A percentile compares a stretch with the other conserved stretches of the same genome.
Conservation (phyloP, 2,888 invertebrate species). For the Cynaeus angustus region DNA sequence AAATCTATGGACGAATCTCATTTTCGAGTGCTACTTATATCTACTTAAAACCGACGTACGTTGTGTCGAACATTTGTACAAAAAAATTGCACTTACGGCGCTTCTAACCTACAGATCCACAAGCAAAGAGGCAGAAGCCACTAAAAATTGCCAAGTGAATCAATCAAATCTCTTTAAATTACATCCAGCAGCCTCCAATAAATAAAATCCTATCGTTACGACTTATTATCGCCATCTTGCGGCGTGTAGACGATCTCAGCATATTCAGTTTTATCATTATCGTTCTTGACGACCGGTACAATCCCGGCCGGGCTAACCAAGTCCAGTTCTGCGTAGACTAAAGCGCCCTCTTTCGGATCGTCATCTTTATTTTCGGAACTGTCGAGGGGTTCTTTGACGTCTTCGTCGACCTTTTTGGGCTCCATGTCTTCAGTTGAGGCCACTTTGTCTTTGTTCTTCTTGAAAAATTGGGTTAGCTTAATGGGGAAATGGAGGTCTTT, state of each 20-base stretch:
- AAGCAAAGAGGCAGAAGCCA: background rate
- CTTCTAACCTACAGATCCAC: constrained; percentile 10
- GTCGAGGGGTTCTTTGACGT: constrained; percentile 33
- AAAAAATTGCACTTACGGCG: constrained; percentile 24
- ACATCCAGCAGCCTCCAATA: background rate
- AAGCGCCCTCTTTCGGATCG: constrained; percentile 67
- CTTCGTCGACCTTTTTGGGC: constrained; percentile 49
- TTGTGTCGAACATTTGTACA: constrained; percentile 11
- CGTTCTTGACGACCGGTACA: constrained; percentile 70
- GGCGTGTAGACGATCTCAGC: constrained; percentile 88
- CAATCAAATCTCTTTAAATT: too few species aligned
- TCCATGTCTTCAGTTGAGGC: constrained; percentile 57
- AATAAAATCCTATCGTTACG: constrained; percentile 5
- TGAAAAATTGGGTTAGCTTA: constrained; percentile 64
- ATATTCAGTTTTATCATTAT: constrained; percentile 81
- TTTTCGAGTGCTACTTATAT: constrained; percentile 3
- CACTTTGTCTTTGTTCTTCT: constrained; percentile 63
- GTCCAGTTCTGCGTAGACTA: constrained; percentile 84
- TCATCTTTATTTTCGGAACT: constrained; percentile 49
- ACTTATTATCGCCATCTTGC: constrained; percentile 43
- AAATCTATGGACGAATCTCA: constrained; percentile 20
- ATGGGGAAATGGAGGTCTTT: constrained; percentile 58
- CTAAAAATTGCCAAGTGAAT: background rate
- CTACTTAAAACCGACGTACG: constrained; percentile 1
- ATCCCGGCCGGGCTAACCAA: constrained; percentile 72